Base-by-base conservation (phyloP, 2,113 vertebrate genomes). In the Colius striatus region DNA sequence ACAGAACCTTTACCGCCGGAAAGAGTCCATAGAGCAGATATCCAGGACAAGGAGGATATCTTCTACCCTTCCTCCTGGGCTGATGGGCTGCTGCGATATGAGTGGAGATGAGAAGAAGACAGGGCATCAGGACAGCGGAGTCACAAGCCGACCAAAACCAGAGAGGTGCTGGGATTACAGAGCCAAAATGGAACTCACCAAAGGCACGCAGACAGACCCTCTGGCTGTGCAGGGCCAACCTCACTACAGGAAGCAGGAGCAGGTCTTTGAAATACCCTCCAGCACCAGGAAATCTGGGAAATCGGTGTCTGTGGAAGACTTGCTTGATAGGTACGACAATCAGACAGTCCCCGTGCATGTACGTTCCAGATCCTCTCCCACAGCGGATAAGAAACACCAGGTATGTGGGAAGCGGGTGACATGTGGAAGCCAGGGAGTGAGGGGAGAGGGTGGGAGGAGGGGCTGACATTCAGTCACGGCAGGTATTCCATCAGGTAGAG, bases 361-460 rank as follows among this genome's bases (percentile, higher is more conserved):
- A 36, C 98, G 98, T 20, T 99, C 99, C 65, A 97, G 97, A 73
- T 99, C 99, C 0, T 99, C 99, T 12, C 98, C 99, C n/a, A 97
- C 94, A 0, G 95, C 92, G 0, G 98, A 98, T 83, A 98, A 96
- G 41, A 97, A 96, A 20, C 96, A 86, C 41, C 98, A 98, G 99
- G 99, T 99, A 97, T 0, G 97, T 97, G 78, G 47, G 20, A 66
- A 66, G 0, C 0, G 5, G 62, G 1, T 47, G 9, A 0, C 0
- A 9, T 2, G 5, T 6, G 4, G 6, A 11, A 34, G 21, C 32
- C 1, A 1, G 65, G 68, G 38, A 50, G 5, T 3, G 12, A 12
- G 23, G 27, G 14, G 2, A 41, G 14, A 11, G 10, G 36, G 22
- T 47, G 1, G 0, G 71, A 34, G n/a, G 34, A 6, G 26, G 36